phyloP scores from a whole-genome alignment of 2,888 invertebrate genomes.

The Dynastes hyllus region DNA sequence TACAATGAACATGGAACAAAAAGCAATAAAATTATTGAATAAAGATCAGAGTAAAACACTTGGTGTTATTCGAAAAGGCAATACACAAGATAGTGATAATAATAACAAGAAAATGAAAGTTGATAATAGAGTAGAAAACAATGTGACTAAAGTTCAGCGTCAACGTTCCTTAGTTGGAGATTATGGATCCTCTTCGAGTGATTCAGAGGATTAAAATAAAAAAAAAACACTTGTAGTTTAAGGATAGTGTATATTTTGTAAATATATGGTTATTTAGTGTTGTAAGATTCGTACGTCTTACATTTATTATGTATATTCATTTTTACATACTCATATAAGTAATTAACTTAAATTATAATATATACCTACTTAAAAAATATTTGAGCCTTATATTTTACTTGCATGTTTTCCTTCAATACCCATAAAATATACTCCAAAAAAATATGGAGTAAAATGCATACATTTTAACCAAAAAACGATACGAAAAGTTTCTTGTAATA shows the following conservation, averaged over 20 bases:
- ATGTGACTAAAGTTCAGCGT: constrained; percentile 50
- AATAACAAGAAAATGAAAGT: constrained; percentile 45
- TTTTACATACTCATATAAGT: neutral
- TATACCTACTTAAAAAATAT: too few species aligned
- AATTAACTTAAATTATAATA: too few species aligned
- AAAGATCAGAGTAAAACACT: constrained; percentile 50
- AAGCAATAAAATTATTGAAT: constrained; percentile 64
- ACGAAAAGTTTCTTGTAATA: too few species aligned
- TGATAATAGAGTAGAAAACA: constrained; percentile 27
- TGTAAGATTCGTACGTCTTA: too few species aligned
- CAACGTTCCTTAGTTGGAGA: constrained; percentile 63
- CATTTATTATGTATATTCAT: neutral
- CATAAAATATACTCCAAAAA: too few species aligned
- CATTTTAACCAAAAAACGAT: too few species aligned
- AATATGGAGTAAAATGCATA: too few species aligned
- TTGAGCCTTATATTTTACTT: too few species aligned
- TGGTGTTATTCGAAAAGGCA: constrained; percentile 51
- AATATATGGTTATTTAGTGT: neutral
- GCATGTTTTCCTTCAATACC: too few species aligned
- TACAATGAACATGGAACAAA: constrained; percentile 64
- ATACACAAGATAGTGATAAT: constrained; percentile 33
- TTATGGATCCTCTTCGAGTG: constrained; percentile 64
- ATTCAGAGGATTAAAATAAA: constrained; percentile 40
- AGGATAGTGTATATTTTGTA: neutral
- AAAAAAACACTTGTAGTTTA: neutral